Percentiles rank a stretch among this genome's conserved stretches.
phyloP scores from a whole-genome alignment of 2,888 invertebrate species.

The Dolichomitus sp. region DNA sequence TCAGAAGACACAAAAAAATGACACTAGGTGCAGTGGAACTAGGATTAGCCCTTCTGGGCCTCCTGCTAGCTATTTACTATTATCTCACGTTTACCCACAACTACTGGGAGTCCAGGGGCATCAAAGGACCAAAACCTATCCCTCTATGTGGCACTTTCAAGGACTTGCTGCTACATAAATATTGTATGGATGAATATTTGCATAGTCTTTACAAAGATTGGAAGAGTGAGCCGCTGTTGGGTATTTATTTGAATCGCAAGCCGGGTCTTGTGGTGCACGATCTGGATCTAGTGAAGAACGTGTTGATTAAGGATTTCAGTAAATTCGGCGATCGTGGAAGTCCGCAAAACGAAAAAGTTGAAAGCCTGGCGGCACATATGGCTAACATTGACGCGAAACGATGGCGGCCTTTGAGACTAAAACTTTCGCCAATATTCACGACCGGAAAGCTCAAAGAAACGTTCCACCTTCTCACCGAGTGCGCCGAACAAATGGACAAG shows the following conservation, averaged over 20 bases:
- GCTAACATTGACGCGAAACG: conserved; percentile 82
- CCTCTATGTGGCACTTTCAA: conserved; percentile 82
- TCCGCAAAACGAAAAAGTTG: conserved; percentile 68
- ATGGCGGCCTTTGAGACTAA: conserved; percentile 86
- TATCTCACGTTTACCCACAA: conserved; percentile 80
- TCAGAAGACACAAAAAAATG: not conserved
- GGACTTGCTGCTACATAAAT: conserved; percentile 43
- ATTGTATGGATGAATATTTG: conserved; percentile 48
- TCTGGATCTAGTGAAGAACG: conserved; percentile 54
- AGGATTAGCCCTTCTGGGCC: not conserved
- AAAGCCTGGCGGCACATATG: conserved; percentile 82
- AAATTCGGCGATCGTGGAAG: conserved; percentile 65
- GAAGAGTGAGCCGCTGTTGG: conserved; percentile 76
- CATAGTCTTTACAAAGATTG: conserved; percentile 47
- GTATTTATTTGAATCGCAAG: conserved; percentile 75
- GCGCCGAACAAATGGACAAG: too few relatives aligned
- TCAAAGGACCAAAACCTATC: conserved; percentile 82
- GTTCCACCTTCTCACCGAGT: too few relatives aligned
- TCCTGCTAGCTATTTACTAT: conserved; percentile 54
- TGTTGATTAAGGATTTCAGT: conserved; percentile 67
- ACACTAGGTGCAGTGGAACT: not conserved
- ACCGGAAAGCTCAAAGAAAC: conserved; percentile 87
- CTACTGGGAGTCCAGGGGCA: conserved; percentile 83
- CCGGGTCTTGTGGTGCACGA: conserved; percentile 57
- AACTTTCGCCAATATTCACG: conserved; percentile 86